Percentiles rank a stretch among this genome's conserved stretches.
These are phyloP conservation scores for Leptodactylus fuscus DNA, from an alignment of 2,113 vertebrate genomes.

Conservation along the genomic window DNA sequence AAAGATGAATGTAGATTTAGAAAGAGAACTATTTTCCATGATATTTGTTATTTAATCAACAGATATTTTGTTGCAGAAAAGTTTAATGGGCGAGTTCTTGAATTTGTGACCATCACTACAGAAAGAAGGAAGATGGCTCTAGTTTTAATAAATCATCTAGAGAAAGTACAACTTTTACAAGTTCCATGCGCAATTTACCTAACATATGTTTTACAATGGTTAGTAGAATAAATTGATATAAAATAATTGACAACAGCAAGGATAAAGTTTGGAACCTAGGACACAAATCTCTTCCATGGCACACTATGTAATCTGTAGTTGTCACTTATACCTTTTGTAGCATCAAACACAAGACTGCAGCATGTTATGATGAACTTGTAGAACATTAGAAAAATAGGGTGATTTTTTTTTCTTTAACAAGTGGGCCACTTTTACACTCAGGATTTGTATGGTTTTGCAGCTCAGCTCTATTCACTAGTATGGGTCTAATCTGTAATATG, in stretches of 20 bases:
- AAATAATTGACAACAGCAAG: neutral
- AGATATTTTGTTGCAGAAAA: slow-evolving; percentile 7
- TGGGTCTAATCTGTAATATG: neutral
- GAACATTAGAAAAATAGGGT: neutral
- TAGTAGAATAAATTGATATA: neutral
- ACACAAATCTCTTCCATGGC: too few relatives aligned
- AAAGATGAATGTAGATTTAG: slow-evolving; percentile 4
- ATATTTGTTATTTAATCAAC: slow-evolving; percentile 23
- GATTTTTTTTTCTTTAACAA: neutral
- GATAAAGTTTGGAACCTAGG: neutral
- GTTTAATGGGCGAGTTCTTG: neutral
- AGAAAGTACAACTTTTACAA: neutral
- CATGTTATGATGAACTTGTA: too few relatives aligned
- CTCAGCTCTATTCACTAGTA: neutral
- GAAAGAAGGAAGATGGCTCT: neutral
- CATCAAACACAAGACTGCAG: too few relatives aligned
- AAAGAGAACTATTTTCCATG: neutral
- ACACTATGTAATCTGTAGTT: too few relatives aligned
- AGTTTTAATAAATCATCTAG: slow-evolving; percentile 5
- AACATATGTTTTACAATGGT: neutral
- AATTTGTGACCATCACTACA: neutral
- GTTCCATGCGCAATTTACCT: neutral
- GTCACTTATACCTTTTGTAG: too few relatives aligned
- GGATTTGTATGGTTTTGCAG: neutral
- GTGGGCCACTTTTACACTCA: too few relatives aligned